A percentile compares a stretch with the other conserved stretches of the same genome.
Evolutionary conservation across 2,797 vertebrate genomes (phyloP).

Genomic region (Sebastes elongatus): DNA sequence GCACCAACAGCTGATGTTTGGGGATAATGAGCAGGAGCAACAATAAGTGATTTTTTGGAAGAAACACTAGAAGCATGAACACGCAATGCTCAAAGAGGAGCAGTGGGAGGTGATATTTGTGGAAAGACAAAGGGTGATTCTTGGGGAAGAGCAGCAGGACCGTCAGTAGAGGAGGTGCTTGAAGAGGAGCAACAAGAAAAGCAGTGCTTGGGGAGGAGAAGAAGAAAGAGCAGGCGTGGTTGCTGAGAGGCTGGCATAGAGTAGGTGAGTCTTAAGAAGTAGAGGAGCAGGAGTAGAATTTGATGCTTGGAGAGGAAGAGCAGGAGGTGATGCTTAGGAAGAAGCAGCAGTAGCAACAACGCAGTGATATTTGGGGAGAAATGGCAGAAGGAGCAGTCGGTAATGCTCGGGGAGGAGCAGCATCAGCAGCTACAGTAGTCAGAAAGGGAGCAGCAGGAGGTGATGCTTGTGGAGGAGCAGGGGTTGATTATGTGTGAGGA

Average conservation of each 20-base stretch:
- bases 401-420: not conserved
- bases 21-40: not conserved
- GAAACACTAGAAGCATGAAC: not conserved
- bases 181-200: not conserved
- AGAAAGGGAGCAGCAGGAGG: not conserved
- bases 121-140: not conserved
- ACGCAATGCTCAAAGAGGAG: not conserved
- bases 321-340: not conserved
- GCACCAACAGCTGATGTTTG: not conserved
- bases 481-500: not conserved
- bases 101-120: not conserved
- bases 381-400: not conserved
- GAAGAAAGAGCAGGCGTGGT: not conserved
- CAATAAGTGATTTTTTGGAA: not conserved
- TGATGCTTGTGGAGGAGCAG: not conserved
- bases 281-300: not conserved
- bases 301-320: not conserved
- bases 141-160: not conserved
- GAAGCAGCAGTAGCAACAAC: not conserved
- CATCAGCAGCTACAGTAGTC: not conserved
- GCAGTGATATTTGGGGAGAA: not conserved
- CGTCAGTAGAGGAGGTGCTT: not conserved
- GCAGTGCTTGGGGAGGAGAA: not conserved
- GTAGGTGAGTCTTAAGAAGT: fast-evolving
- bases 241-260: not conserved